phyloP scores from a whole-genome alignment of 2,797 vertebrate species.

The Etheostoma nigrum region DNA sequence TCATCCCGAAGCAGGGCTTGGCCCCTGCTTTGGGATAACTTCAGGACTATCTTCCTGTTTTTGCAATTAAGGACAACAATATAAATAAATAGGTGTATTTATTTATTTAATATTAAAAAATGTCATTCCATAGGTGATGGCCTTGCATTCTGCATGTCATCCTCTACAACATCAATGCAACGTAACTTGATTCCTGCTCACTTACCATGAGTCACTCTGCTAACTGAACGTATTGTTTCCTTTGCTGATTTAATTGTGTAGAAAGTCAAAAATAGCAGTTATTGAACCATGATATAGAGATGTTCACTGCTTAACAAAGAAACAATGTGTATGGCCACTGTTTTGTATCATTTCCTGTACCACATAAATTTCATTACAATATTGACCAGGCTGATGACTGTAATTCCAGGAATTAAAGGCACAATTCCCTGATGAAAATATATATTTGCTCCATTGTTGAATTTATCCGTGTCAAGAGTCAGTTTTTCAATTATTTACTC shows the following conservation, averaged over 20 bases:
- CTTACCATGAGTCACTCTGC: slow-evolving; percentile 1
- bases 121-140: background rate
- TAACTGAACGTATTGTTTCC: background rate
- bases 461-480: background rate
- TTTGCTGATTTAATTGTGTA: slow-evolving; percentile 4
- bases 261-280: background rate
- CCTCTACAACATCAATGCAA: background rate
- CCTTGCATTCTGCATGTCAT: slow-evolving; percentile 5
- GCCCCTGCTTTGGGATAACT: too few species aligned
- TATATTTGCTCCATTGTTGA: background rate
- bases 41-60: background rate
- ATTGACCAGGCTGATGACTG: slow-evolving; percentile 2
- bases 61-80: slow-evolving; percentile 23
- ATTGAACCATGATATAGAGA: background rate
- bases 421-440: background rate
- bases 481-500: background rate
- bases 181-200: background rate
- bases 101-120: too few species aligned
- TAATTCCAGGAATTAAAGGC: background rate
- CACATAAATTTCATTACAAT: slow-evolving; percentile 4
- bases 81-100: too few species aligned
- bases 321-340: slow-evolving; percentile 6
- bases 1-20: background rate
- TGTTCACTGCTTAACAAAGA: background rate
- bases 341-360: slow-evolving; percentile 16